Evolutionary conservation across 2,888 invertebrate species (phyloP).

Genomic region (Rhagium mordax): DNA sequence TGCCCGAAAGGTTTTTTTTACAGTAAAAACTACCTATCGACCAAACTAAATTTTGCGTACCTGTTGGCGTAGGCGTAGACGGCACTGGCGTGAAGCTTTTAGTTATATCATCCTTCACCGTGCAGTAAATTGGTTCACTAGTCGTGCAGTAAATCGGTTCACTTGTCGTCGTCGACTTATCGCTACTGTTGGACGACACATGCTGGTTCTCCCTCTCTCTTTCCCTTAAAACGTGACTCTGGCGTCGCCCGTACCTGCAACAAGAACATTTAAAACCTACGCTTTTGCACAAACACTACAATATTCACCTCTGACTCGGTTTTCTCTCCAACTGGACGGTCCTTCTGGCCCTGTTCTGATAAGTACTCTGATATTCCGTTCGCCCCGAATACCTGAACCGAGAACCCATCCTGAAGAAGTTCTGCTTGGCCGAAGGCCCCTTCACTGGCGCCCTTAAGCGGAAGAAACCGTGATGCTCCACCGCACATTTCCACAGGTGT

Average conservation of each 20-base stretch:
- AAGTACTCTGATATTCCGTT: conserved; percentile 98
- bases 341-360: conserved; percentile 89
- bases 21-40: no score
- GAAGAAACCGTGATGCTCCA: conserved; percentile 99
- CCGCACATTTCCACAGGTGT: conserved; percentile 99
- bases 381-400: conserved; percentile 91
- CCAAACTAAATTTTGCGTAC: no score
- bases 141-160: conserved; percentile 67
- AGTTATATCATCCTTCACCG: conserved; percentile 64
- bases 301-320: conserved; percentile 88
- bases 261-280: neutral
- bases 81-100: conserved; percentile 55
- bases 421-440: conserved; percentile 90
- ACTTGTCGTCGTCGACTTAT: conserved; percentile 72
- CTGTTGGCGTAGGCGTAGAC: conserved; percentile 48
- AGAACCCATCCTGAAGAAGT: conserved; percentile 99
- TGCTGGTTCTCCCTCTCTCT: conserved; percentile 62
- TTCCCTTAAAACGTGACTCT: conserved; percentile 84
- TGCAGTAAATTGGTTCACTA: conserved; percentile 65
- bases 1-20: no score
- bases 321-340: conserved; percentile 97
- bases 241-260: conserved; percentile 85
- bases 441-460: conserved; percentile 91
- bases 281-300: neutral
- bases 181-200: conserved; percentile 72